These are phyloP conservation scores for Choloepus didactylus DNA, from an alignment of 2,797 vertebrate species.

Conservation along the genomic window DNA sequence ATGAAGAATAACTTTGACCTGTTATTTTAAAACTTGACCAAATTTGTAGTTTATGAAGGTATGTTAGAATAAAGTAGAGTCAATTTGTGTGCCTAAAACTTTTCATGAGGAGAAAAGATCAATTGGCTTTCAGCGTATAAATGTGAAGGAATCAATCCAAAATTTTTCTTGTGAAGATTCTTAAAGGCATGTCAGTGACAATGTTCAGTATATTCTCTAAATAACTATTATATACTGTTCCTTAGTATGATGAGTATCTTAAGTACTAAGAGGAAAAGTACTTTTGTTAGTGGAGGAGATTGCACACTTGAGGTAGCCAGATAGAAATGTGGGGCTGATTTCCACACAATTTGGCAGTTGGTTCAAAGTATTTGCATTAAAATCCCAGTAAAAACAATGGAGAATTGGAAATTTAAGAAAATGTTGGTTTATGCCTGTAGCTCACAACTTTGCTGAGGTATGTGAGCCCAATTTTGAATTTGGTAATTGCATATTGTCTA, in stretches of 20 bases:
- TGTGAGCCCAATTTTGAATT: conserved; percentile 8
- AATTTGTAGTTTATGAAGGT: background rate
- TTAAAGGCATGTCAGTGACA: background rate
- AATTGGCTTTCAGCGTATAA: conserved; percentile 60
- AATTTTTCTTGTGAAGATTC: conserved; percentile 3
- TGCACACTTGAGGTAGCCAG: background rate
- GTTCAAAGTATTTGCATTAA: background rate
- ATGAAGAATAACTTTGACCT: background rate
- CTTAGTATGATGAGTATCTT: background rate
- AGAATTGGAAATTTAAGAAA: background rate
- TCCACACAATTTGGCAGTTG: conserved; percentile 40
- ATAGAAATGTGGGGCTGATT: background rate
- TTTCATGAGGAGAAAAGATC: conserved; percentile 65
- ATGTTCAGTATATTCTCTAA: background rate
- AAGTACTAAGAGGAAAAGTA: background rate
- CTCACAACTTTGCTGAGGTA: background rate
- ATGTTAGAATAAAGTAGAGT: background rate
- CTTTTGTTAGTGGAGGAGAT: background rate
- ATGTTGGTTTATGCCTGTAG: background rate
- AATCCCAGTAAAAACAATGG: conserved; percentile 16
- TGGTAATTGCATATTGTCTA: background rate
- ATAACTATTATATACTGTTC: background rate
- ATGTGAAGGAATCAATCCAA: conserved; percentile 36
- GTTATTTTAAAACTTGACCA: background rate
- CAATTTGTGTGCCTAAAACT: conserved; percentile 70